phyloP scores from a whole-genome alignment of 2,113 vertebrate genomes.

The Chaenogobius annularis region DNA sequence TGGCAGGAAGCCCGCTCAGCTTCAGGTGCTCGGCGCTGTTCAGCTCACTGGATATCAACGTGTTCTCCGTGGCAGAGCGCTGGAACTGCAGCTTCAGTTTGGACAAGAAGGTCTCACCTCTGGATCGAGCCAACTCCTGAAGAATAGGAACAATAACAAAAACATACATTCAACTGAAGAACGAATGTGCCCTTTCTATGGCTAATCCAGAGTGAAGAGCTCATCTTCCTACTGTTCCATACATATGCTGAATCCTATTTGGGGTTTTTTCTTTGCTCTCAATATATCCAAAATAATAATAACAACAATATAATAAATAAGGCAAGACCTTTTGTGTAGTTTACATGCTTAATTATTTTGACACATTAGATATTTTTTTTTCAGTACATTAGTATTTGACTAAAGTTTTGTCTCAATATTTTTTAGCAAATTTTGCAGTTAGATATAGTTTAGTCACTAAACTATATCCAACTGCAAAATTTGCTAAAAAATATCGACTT shows the following conservation, averaged over 20 bases:
- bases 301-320: no score
- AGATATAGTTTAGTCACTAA: no score
- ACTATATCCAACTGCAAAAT: no score
- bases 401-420: no score
- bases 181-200: not conserved
- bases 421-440: no score
- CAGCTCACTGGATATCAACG: slow-evolving; percentile 78
- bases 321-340: no score
- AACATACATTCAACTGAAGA: not conserved
- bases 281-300: no score
- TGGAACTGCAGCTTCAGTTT: slow-evolving; percentile 86
- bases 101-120: slow-evolving; percentile 81
- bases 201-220: not conserved
- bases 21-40: slow-evolving; percentile 79
- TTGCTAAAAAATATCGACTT: no score
- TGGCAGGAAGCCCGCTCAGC: slow-evolving; percentile 80
- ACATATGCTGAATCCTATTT: not conserved
- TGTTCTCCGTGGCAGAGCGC: slow-evolving; percentile 87
- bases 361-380: no score
- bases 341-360: no score
- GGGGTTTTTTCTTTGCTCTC: no score
- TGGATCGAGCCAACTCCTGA: slow-evolving; percentile 77
- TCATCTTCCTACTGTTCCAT: not conserved
- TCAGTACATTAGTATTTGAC: no score
- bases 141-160: not conserved